Evolutionary conservation across 2,113 vertebrate species (phyloP), one percentile per base, ranked within the genome.

Genomic region (Etheostoma spectabile): DNA sequence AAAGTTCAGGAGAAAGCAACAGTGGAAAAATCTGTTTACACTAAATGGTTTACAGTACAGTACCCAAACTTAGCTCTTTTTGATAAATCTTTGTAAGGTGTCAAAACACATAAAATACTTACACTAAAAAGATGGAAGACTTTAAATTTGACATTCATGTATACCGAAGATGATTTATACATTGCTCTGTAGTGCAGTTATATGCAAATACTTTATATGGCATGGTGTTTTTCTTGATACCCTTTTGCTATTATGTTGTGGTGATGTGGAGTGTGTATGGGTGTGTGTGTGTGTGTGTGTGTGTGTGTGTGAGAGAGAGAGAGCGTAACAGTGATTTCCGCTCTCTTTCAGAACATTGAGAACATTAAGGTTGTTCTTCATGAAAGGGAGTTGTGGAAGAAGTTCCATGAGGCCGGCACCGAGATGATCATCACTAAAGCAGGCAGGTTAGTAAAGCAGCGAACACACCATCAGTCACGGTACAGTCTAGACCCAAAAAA

Each of bases 371-470:
- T 99, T 64, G 94, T 96, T 90, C 96, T 99, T 85, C 98, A 99
- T 11, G 98, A 99, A 93, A 96, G 97, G 82, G 98, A 99, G 56
- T 95, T 99, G 82, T 99, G 98, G 98, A 99, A 97, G 96, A 98
- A 97, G 92, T 99, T 99, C 85, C 97, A 99, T 62, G 98, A 99
- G 87, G 96, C 97, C 3, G 97, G 98, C 66, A 99, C 98, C 0
- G 98, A 99, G 94, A 99, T 99, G 98, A 99, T 99, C 93, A 99
- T 99, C 87, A 99, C 98, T 53, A 99, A 99, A 94, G 98, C 98
- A 60, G 98, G 98, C 94, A 98, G 98, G 98, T 98, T 73, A 95
- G 97, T 95, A 27, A n/a, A 60, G 51, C 80, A 76, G 63, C 30
- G 14, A 42, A 82, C 30, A 30, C 70, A 60, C 8, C 62, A 18